Evolutionary conservation across 2,797 vertebrate genomes (phyloP).

Genomic region (Lophius americanus): DNA sequence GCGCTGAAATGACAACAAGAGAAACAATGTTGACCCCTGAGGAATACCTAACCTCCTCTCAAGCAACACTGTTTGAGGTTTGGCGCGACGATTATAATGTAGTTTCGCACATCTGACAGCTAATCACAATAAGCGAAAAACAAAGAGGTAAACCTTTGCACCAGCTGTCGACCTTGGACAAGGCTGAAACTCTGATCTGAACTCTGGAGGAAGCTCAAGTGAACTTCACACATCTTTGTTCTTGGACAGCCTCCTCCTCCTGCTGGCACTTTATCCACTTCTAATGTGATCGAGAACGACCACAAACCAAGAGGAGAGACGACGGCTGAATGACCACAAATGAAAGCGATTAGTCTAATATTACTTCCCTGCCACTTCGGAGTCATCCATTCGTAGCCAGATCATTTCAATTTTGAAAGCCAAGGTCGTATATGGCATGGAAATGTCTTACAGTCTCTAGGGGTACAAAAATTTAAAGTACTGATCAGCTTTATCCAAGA

Average conservation of each 20-base stretch:
- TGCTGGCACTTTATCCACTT: conserved; percentile 59
- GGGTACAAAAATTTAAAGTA: conserved; percentile 7
- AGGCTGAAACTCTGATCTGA: conserved; percentile 6
- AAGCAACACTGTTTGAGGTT: conserved; percentile 40
- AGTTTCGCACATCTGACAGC: conserved; percentile 38
- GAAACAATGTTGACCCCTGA: conserved; percentile 66
- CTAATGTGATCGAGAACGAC: conserved; percentile 81
- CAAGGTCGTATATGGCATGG: conserved; percentile 40
- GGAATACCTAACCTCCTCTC: conserved; percentile 49
- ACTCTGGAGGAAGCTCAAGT: conserved; percentile 24
- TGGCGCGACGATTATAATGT: conserved; percentile 47
- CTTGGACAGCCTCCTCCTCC: conserved; percentile 45
- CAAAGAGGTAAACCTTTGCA: conserved; percentile 26
- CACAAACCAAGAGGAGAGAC: conserved; percentile 65
- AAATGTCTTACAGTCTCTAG: conserved; percentile 25
- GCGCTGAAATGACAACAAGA: conserved; percentile 53
- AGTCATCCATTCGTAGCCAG: conserved; percentile 60
- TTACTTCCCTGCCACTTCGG: conserved; percentile 72
- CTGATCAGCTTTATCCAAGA: not conserved
- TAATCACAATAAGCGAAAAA: conserved; percentile 25
- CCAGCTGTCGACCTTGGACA: not conserved
- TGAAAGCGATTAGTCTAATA: conserved; percentile 80
- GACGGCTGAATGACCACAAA: conserved; percentile 77
- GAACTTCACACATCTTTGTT: conserved; percentile 57
- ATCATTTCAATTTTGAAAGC: conserved; percentile 61